phyloP scores from a whole-genome alignment of 2,113 vertebrate genomes.

The Arvicanthis niloticus region DNA sequence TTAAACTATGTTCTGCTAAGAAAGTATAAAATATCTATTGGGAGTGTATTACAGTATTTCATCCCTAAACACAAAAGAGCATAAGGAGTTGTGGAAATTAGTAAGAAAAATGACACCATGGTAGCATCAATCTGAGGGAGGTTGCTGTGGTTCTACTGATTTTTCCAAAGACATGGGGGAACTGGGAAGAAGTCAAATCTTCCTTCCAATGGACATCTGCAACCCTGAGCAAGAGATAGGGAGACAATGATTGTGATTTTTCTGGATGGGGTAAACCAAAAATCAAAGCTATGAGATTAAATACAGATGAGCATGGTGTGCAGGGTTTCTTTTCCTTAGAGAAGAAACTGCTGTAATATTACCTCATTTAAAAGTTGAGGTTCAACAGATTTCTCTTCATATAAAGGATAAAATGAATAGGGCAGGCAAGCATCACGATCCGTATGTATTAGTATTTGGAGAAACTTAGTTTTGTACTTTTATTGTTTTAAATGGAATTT shows the following conservation, averaged over 20 bases:
- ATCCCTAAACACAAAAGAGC: neutral
- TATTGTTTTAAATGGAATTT: constrained; percentile 1
- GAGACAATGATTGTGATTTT: neutral
- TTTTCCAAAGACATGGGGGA: neutral
- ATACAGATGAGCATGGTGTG: neutral
- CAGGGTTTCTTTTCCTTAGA: neutral
- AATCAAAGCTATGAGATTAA: constrained; percentile 25
- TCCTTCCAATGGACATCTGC: neutral
- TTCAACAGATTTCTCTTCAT: neutral
- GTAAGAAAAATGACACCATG: neutral
- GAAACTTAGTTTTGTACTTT: neutral
- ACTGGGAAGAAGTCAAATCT: neutral
- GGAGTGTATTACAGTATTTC: neutral
- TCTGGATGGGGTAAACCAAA: neutral
- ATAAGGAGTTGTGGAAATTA: neutral
- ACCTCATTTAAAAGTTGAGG: neutral
- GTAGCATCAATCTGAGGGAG: neutral
- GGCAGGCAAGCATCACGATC: neutral
- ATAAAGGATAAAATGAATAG: neutral
- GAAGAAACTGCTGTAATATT: neutral
- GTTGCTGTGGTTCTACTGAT: neutral
- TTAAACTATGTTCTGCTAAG: constrained; percentile 8
- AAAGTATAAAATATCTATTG: neutral
- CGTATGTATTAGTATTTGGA: neutral
- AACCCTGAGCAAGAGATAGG: neutral